These are phyloP conservation scores for Kryptolebias marmoratus DNA, from an alignment of 2,113 vertebrate genomes.

Conservation along the genomic window DNA sequence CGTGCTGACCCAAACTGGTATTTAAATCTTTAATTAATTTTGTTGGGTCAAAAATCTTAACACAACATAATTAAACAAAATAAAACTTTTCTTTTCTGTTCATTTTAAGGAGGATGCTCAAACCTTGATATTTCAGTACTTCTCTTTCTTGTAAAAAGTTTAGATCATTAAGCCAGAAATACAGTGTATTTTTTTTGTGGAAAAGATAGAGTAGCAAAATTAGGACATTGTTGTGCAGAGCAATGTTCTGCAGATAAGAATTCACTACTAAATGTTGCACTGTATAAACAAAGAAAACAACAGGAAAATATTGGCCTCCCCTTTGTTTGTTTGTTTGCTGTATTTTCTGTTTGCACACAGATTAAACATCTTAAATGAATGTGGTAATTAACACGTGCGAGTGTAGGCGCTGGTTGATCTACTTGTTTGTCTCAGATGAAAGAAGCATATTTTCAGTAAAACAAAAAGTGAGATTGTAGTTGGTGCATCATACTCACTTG, in stretches of 20 bases:
- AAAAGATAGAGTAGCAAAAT: constrained; percentile 64
- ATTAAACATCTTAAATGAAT: constrained; percentile 80
- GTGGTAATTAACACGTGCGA: constrained; percentile 73
- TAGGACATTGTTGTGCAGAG: constrained; percentile 69
- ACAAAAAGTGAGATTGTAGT: constrained; percentile 77
- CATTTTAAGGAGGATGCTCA: constrained; percentile 47
- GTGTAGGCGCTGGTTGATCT: constrained; percentile 72
- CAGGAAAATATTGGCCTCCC: constrained; percentile 67
- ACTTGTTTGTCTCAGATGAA: constrained; percentile 82
- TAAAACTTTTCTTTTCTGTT: constrained; percentile 31
- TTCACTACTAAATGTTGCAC: constrained; percentile 65
- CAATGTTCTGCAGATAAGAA: constrained; percentile 63
- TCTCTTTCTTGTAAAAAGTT: constrained; percentile 69
- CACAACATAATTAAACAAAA: constrained; percentile 37
- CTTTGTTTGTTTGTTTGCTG: constrained; percentile 78
- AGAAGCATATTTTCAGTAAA: constrained; percentile 73
- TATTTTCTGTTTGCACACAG: constrained; percentile 73
- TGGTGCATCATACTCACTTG: constrained; percentile 73
- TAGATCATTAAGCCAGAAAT: constrained; percentile 76
- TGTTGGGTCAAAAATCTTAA: constrained; percentile 53
- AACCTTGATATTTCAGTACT: constrained; percentile 70
- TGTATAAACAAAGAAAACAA: constrained; percentile 73
- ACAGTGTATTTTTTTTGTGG: constrained; percentile 40
- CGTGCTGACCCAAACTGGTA: constrained; percentile 45
- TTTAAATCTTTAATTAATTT: constrained; percentile 67